phyloP scores from a whole-genome alignment of 2,113 vertebrate species.

The Lasiurus borealis region DNA sequence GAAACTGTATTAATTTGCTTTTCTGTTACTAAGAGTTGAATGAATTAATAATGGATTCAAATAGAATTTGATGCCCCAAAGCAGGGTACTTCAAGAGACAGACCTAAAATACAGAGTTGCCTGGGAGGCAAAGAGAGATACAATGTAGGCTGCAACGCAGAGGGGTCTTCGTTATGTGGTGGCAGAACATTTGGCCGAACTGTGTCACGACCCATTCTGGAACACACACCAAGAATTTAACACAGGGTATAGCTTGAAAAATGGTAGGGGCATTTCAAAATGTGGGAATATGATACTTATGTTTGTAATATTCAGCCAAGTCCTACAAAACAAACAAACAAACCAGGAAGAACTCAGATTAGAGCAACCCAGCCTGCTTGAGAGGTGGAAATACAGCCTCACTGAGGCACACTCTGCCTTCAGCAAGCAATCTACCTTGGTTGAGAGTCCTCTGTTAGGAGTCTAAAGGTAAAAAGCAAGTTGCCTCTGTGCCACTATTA shows the following conservation, averaged over 20 bases:
- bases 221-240: background rate
- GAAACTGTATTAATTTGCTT: background rate
- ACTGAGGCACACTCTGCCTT: background rate
- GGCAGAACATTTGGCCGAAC: background rate
- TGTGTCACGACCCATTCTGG: background rate
- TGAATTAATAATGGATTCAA: background rate
- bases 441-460: background rate
- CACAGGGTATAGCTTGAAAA: background rate
- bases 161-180: background rate
- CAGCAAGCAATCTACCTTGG: background rate
- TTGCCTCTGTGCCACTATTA: background rate
- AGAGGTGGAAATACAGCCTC: background rate
- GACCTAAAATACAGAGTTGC: background rate
- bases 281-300: background rate
- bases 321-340: background rate
- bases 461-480: slow-evolving; percentile 31
- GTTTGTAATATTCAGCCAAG: background rate
- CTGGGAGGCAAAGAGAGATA: background rate
- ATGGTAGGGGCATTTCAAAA: background rate
- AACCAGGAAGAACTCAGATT: background rate
- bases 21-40: background rate
- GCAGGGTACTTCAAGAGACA: background rate
- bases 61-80: background rate
- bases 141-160: no score
- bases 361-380: background rate